Evolutionary conservation across 2,113 vertebrate species (phyloP).

Genomic region (Mus spicilegus): DNA sequence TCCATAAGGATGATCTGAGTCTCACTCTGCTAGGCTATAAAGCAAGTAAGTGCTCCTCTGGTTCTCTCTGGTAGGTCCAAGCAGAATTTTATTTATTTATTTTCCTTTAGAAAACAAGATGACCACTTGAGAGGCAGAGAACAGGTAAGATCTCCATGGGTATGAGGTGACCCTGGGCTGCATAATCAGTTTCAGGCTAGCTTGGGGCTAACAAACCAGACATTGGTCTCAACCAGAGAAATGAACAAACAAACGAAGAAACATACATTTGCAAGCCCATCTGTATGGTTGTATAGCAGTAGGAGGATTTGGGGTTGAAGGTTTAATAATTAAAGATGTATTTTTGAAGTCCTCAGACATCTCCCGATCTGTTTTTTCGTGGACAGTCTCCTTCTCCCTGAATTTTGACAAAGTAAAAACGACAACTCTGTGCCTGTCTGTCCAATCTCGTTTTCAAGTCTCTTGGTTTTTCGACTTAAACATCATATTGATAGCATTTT

Average conservation of each 20-base stretch:
- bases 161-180: background rate
- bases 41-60: background rate
- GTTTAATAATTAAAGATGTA: background rate
- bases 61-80: background rate
- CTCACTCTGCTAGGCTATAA: background rate
- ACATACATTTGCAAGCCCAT: background rate
- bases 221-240: no score
- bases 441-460: background rate
- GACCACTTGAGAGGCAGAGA: background rate
- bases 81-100: background rate
- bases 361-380: background rate
- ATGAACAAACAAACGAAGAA: background rate
- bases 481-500: background rate
- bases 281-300: background rate
- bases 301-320: background rate
- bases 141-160: no score
- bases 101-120: background rate
- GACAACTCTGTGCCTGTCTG: background rate
- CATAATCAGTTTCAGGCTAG: background rate
- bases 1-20: background rate
- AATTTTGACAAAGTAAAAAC: background rate
- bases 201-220: background rate
- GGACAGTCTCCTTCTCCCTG: background rate
- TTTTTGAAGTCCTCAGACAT: background rate
- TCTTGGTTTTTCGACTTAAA: background rate